Percentiles rank a stretch among this genome's conserved stretches.
These are phyloP conservation scores for Eira barbara DNA, from an alignment of 2,113 vertebrate genomes.

Conservation along the genomic window DNA sequence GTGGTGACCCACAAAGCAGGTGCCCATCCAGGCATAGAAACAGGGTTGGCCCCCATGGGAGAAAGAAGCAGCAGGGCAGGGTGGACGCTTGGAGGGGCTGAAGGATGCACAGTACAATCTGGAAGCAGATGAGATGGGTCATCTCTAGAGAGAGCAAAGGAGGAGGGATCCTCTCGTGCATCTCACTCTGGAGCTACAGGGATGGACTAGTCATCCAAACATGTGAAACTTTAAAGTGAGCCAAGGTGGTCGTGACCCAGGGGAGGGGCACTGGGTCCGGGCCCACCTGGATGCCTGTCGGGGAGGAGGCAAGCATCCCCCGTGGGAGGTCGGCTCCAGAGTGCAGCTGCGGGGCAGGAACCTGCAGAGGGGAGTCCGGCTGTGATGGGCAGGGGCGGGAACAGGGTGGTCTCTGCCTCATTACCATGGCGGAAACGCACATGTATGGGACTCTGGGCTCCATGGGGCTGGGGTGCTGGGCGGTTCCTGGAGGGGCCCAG, in stretches of 20 bases:
- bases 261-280: accelerated
- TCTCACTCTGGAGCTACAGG: not conserved
- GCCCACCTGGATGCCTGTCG: accelerated
- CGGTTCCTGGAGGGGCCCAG: not conserved
- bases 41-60: not conserved
- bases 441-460: not conserved
- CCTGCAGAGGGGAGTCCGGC: accelerated
- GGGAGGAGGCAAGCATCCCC: accelerated
- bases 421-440: accelerated
- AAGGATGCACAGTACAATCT: accelerated
- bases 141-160: not conserved
- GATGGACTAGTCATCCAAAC: accelerated
- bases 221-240: not conserved
- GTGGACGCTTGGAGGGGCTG: not conserved
- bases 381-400: not conserved
- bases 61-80: not conserved
- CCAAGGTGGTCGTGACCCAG: accelerated
- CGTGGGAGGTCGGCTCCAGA: accelerated
- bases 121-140: not conserved
- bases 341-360: accelerated
- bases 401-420: not conserved
- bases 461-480: not conserved
- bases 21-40: not conserved
- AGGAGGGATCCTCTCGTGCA: not conserved
- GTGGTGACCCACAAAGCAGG: not conserved